Base-by-base conservation (phyloP, 2,797 vertebrate species). In the Hyperoplus immaculatus region DNA sequence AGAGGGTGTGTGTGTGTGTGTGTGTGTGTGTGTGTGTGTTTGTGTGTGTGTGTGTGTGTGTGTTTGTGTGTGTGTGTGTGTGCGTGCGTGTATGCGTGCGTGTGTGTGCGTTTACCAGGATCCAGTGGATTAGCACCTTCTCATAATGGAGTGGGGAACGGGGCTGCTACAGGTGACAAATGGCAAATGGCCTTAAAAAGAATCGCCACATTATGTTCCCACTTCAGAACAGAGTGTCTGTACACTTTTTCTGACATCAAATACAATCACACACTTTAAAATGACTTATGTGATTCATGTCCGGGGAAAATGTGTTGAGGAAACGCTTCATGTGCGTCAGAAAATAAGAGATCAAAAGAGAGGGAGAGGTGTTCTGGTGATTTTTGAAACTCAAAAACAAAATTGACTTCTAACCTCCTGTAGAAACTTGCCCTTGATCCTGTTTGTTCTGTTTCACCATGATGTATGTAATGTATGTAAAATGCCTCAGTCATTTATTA, bases 81-180 rank as follows among this genome's bases (percentile, higher is more conserved):
- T 61, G 59, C 14, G 50, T 41, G 59, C 38, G 69, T 43, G 51
- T 39, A 47, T 46, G 75, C 53, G 70, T 5, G 71, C 47, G 75
- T 55, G 65, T 65, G 77, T 82, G 72, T 77, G 57, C 77, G 72
- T 64, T 84, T 81, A 83, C 78, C 78, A 76, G 83, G 86, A 91
- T 86, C 78, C 74, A 69, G 58, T 57, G 81, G 91, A 92, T 93
- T 92, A 89, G 64, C 69, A n/a, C 81, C 69, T 86, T 59, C 18
- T 66, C 43, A 80, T 81, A 80, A 83, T 49, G n/a, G 72, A 38
- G 29, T 59, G 54, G 67, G 57, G 57, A 14, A 45, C 51, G 7
- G 0, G 54, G 46, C 71, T 66, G 70, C 54, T 60, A 81, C 74
- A 82, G 74, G 84, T 88, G 89, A 73, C 79, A 81, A 77, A 78